phyloP scores from a whole-genome alignment of 2,888 invertebrate genomes.

The Caenorhabditis imperialis region DNA sequence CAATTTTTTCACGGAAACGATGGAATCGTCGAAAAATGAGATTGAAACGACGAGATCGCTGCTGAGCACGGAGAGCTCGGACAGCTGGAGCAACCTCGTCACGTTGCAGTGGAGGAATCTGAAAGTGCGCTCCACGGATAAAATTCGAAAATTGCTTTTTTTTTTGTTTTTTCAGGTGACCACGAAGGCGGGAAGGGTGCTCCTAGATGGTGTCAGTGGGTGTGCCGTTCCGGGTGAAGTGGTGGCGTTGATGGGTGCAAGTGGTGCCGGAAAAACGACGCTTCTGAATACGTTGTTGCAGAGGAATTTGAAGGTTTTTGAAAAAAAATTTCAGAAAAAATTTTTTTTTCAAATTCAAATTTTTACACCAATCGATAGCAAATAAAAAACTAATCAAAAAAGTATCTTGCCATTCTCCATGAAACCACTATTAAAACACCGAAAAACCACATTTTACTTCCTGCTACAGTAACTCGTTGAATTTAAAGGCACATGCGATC shows the following conservation, averaged over 20 bases:
- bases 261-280: constrained; percentile 94
- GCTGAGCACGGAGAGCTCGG: constrained; percentile 33
- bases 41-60: constrained; percentile 25
- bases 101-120: constrained; percentile 69
- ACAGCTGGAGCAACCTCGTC: constrained; percentile 56
- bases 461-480: too few species aligned
- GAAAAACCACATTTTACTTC: too few species aligned
- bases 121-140: constrained; percentile 36
- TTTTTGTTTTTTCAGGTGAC: constrained; percentile 50
- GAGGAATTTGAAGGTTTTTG: constrained; percentile 63
- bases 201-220: constrained; percentile 69
- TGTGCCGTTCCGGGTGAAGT: constrained; percentile 74
- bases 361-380: too few species aligned
- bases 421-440: too few species aligned
- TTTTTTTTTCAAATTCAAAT: too few species aligned
- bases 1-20: too few species aligned
- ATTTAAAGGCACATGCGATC: too few species aligned
- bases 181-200: constrained; percentile 63
- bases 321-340: neutral
- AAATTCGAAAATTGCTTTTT: too few species aligned
- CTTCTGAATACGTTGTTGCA: constrained; percentile 87
- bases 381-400: too few species aligned
- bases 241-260: constrained; percentile 77
- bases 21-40: constrained; percentile 1
- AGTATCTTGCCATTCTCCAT: too few species aligned